Conservation (phyloP, 1,140 invertebrate species). For the Scylla paramamosain region DNA sequence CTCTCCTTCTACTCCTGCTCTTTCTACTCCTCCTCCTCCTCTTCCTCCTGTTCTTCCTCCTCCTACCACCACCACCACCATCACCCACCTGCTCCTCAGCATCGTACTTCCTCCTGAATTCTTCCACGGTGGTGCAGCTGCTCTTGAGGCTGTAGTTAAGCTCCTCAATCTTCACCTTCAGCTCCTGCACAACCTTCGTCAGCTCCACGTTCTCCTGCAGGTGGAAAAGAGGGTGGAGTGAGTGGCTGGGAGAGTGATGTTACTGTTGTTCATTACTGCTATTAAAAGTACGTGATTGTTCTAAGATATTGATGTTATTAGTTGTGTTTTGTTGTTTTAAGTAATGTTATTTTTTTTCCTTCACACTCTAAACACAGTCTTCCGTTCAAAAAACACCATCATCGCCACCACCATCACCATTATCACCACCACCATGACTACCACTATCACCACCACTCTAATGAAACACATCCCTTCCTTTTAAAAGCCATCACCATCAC, state of each 20-base stretch:
- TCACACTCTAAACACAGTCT: too few relatives aligned
- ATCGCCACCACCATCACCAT: not conserved
- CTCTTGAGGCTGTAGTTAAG: conserved; percentile 93
- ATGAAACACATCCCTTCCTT: not conserved
- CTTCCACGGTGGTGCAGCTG: conserved; percentile 93
- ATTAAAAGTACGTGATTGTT: not conserved
- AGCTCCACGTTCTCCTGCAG: conserved; percentile 94
- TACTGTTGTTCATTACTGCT: not conserved
- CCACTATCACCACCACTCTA: not conserved
- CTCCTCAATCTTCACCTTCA: conserved; percentile 97
- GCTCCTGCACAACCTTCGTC: conserved; percentile 95
- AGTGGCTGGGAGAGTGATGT: conserved; percentile 29
- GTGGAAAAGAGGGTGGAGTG: conserved; percentile 38
- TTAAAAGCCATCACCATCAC: too few relatives aligned
- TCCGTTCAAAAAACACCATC: not conserved
- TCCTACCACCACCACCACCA: not conserved
- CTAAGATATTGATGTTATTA: not conserved
- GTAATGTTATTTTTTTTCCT: too few relatives aligned
- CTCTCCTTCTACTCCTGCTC: not conserved
- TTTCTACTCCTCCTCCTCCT: conserved; percentile 1
- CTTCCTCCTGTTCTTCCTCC: not conserved
- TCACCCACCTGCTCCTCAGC: conserved; percentile 91
- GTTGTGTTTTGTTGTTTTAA: too few relatives aligned
- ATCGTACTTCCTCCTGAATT: conserved; percentile 94
- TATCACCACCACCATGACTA: not conserved